Evolutionary conservation across 2,888 invertebrate genomes (phyloP), one percentile per base, ranked within the genome.

Genomic region (Autographa gamma): DNA sequence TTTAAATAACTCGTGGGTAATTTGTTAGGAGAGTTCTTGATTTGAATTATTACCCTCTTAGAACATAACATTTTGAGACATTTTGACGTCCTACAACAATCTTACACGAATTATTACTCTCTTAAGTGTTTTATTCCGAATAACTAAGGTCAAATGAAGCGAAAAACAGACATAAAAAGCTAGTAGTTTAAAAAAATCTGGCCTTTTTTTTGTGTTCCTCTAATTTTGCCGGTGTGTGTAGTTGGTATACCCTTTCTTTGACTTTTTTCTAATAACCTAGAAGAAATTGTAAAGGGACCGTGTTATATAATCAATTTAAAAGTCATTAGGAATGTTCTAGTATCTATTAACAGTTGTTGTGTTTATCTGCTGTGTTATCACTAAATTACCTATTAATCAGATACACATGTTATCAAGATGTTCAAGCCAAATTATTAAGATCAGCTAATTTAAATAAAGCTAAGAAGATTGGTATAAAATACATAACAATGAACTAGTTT

Each of bases 301-400:
- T 38, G 11, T 38, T 38, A 11, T 38, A 38, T 38, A 2, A 38
- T 11, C 34, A 8, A 14, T 14, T 16, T 2, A 2, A 43, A 43
- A 48, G n/a, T 48, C n/a, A 48, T 48, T 5, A 48, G 48, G 48
- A 48, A 48, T n/a, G 48, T 48, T 48, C 48, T 48, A 48, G 48
- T 48, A n/a, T 16, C n/a, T n/a, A 48, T 8, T n/a, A 48, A 48
- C 48, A 48, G n/a, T 48, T 11, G 38, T 43, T n/a, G 48, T n/a
- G 7, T 48, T 48, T 6, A 43, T 43, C 43, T 16, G 43, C 5
- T 16, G 16, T 16, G 48, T 48, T 48, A 48, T 48, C 48, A 48
- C 5, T n/a, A n/a, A 48, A 48, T 48, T 48, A 48, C n/a, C n/a
- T n/a, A 48, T n/a, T 48, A 48, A 48, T 48, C 48, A n/a, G 7